Evolutionary conservation across 1,140 invertebrate genomes (phyloP), one percentile per base, ranked within the genome.

Genomic region (Papilio glaucus): DNA sequence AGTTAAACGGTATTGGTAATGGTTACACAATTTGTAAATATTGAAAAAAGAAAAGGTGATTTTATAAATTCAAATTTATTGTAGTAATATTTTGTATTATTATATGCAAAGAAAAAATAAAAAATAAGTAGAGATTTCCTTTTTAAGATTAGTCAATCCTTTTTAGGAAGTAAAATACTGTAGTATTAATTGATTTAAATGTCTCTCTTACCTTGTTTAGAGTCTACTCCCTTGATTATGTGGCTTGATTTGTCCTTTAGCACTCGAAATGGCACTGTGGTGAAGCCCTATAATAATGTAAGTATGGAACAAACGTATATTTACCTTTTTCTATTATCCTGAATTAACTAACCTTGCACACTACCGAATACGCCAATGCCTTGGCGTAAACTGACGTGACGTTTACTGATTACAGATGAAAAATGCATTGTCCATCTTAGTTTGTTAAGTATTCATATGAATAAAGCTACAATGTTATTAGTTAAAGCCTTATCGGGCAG

Each of bases 301-400:
- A 57, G 4, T 57, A 57, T 13, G 10, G 49, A 26, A 57, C 49
- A 57, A 18, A 57, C 62, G 18, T 65, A 65, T 38, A 65, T 65
- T 65, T 39, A 65, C 15, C 62, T 33, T 41, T 18, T 38, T 37
- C 21, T 57, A 2, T 39, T 39, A 12, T 18, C 29, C 9, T 61
- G 1, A 26, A 37, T 61, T 9, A 61, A 33, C 6, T 33, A 37
- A 62, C 33, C 60, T 62, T 62, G 21, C 62, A 65, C 62, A 65
- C 33, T 18, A 65, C 62, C 37, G 37, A 21, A 21, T 24, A 65
- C 62, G 62, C 62, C 62, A 65, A 65, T 65, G 62, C 15, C 37
- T 65, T 24, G 37, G 62, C 62, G 29, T 39, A 39, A 65, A 65
- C 62, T 65, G 62, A 65, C 62, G 15, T 65, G 21, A 57, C 45